Conservation (phyloP, 2,797 vertebrate genomes). For the Urocyon cinereoargenteus region DNA sequence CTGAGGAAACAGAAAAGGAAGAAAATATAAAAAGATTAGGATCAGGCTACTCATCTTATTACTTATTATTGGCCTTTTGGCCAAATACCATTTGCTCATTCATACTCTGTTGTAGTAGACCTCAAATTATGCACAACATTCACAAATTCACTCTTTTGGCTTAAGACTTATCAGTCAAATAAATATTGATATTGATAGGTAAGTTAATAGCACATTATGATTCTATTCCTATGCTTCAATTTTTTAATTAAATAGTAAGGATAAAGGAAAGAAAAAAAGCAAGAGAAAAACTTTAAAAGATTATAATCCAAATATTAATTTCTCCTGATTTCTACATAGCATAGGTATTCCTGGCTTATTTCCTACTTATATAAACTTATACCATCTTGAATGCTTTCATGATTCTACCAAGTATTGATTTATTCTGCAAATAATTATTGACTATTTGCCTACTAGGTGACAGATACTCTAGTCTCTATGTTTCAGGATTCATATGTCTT, state of each 20-base stretch:
- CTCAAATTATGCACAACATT: background rate
- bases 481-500: background rate
- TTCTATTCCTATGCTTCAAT: background rate
- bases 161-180: background rate
- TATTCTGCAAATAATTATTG: background rate
- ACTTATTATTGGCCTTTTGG: background rate
- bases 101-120: background rate
- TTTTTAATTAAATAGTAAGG: background rate
- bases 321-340: background rate
- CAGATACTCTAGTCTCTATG: background rate
- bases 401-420: background rate
- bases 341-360: background rate
- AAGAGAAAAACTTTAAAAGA: background rate
- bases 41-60: background rate
- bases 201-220: background rate
- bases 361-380: background rate
- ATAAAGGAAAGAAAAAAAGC: background rate
- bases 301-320: background rate
- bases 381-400: background rate
- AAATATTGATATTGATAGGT: constrained; percentile 11
- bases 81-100: constrained; percentile 4
- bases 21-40: background rate
- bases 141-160: background rate
- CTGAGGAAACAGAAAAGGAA: background rate
- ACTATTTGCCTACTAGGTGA: background rate